Conservation (phyloP, 2,113 vertebrate species). For the Geothlypis trichas region DNA sequence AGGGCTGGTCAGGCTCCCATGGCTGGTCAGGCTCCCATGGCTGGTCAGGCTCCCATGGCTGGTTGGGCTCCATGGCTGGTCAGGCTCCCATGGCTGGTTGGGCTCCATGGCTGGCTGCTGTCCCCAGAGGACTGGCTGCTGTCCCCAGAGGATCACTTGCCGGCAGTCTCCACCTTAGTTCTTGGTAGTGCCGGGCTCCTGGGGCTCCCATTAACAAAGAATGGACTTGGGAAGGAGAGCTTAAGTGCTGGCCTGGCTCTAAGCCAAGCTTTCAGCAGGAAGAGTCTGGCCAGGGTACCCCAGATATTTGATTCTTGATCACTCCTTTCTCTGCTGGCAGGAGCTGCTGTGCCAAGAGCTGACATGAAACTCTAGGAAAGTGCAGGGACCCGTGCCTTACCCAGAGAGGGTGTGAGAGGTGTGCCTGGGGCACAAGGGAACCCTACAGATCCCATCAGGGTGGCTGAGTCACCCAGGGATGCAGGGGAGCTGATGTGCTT, state of each 20-base stretch:
- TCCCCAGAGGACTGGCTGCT: no score
- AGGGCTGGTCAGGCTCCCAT: neutral
- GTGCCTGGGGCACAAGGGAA: neutral
- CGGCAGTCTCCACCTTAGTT: neutral
- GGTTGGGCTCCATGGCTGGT: no score
- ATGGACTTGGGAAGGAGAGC: neutral
- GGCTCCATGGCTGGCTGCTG: neutral
- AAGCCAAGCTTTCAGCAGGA: conserved; percentile 29
- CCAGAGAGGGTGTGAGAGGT: fast-evolving
- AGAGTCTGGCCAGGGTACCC: neutral
- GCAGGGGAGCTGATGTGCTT: neutral
- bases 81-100: neutral
- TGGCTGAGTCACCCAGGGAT: neutral
- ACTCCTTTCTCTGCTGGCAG: neutral
- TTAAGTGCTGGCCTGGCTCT: conserved; percentile 59
- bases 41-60: no score
- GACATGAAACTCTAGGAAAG: neutral
- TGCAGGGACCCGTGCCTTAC: neutral
- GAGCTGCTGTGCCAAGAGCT: neutral
- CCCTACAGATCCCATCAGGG: neutral
- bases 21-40: neutral
- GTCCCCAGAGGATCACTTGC: neutral
- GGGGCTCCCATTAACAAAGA: conserved; percentile 24
- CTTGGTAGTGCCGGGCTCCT: conserved; percentile 5
- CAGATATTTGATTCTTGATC: neutral